phyloP scores from a whole-genome alignment of 1,140 invertebrate genomes.

The Drosophila miranda region DNA sequence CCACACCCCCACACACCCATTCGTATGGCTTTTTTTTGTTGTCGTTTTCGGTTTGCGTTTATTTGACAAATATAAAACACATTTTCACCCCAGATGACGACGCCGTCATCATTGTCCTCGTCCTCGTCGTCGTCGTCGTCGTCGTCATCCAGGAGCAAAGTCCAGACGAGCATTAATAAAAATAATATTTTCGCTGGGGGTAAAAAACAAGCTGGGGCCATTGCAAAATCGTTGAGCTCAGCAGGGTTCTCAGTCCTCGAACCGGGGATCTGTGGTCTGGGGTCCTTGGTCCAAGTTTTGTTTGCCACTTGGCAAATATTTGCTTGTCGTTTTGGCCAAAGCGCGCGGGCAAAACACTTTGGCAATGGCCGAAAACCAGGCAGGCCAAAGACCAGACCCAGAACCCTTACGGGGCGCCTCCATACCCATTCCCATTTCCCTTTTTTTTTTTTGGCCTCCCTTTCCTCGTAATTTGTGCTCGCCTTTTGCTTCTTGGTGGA shows the following conservation, averaged over 20 bases:
- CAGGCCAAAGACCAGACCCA: conserved; percentile 10
- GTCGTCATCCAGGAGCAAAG: conserved; percentile 17
- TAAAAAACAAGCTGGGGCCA: conserved; percentile 31
- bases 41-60: conserved; percentile 53
- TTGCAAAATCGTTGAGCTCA: conserved; percentile 62
- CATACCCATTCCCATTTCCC: too few species aligned
- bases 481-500: conserved; percentile 10
- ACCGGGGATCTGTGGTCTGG: neutral
- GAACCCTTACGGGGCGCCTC: neutral
- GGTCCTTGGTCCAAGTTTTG: conserved; percentile 60
- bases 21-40: neutral
- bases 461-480: neutral
- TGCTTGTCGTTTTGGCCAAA: conserved; percentile 46
- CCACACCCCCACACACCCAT: too few species aligned
- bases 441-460: too few species aligned
- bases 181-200: conserved; percentile 65
- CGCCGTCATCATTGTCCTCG: conserved; percentile 39
- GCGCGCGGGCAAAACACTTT: conserved; percentile 61
- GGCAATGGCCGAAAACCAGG: conserved; percentile 25
- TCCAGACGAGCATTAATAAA: conserved; percentile 73
- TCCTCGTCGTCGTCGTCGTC: conserved; percentile 33
- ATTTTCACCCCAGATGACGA: conserved; percentile 66
- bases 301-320: conserved; percentile 76
- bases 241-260: conserved; percentile 32
- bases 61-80: conserved; percentile 78